Evolutionary conservation across 2,888 invertebrate species (phyloP).

Genomic region (Esperia sulphurella): DNA sequence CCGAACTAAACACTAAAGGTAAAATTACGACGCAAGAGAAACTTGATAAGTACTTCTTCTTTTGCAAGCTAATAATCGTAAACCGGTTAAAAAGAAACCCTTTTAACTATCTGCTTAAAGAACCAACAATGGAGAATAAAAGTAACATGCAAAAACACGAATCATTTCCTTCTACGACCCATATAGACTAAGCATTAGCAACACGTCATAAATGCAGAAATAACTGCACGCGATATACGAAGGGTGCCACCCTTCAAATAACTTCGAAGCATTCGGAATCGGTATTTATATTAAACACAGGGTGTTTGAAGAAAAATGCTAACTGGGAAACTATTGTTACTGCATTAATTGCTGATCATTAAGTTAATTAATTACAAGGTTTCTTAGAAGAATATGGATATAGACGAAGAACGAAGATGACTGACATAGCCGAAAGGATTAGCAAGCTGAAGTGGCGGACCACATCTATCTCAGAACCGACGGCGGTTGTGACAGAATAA

Average conservation of each 20-base stretch:
- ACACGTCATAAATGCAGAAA: conserved; percentile 49
- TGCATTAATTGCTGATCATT: too few species aligned
- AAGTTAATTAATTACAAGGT: too few species aligned
- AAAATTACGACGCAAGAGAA: conserved; percentile 3
- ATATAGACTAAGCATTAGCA: conserved; percentile 40
- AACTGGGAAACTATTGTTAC: too few species aligned
- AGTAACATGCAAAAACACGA: neutral
- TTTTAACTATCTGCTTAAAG: conserved; percentile 1
- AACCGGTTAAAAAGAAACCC: conserved; percentile 2
- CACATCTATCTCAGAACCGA: too few species aligned
- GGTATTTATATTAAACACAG: neutral
- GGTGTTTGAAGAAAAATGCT: neutral
- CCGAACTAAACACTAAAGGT: too few species aligned
- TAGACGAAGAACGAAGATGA: too few species aligned
- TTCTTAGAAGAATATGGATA: too few species aligned
- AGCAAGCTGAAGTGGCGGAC: too few species aligned
- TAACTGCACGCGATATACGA: conserved; percentile 46
- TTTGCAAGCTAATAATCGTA: neutral
- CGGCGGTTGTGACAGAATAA: too few species aligned
- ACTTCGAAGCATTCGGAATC: neutral
- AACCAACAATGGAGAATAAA: conserved; percentile 6
- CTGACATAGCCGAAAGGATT: too few species aligned
- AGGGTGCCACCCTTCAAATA: conserved; percentile 52
- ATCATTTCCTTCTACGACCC: conserved; percentile 8
- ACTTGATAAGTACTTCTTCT: neutral